phyloP scores from a whole-genome alignment of 2,797 vertebrate species.

The Spondyliosoma cantharus region DNA sequence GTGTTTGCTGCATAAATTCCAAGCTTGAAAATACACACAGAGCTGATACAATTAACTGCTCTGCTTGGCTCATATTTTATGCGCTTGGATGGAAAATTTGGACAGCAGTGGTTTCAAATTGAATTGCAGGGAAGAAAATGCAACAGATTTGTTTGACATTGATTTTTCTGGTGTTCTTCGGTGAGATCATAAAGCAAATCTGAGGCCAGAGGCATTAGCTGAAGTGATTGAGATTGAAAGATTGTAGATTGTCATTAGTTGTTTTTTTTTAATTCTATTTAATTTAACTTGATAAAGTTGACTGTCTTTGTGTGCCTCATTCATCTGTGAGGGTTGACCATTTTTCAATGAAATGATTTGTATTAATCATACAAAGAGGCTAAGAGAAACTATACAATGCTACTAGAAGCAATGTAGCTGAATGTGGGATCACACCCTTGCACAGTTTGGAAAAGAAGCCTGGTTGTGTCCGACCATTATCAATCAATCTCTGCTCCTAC shows the following conservation, averaged over 20 bases:
- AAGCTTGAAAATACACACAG: neutral
- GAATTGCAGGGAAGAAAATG: neutral
- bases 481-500: no score
- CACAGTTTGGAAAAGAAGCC: no score
- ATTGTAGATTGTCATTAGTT: neutral
- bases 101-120: conserved; percentile 23
- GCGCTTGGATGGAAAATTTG: neutral
- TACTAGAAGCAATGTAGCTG: no score
- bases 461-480: no score
- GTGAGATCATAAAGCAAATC: neutral
- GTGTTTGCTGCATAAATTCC: neutral
- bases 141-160: conserved; percentile 34
- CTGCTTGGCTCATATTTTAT: conserved; percentile 1
- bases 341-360: no score
- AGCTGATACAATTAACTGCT: neutral
- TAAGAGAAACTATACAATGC: no score
- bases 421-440: no score
- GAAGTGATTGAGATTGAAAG: neutral
- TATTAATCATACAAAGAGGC: no score
- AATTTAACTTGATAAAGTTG: neutral
- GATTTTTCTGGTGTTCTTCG: conserved; percentile 17
- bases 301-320: no score
- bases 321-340: no score
- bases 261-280: neutral
- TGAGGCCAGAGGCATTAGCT: neutral